Evolutionary conservation across 2,113 vertebrate species (phyloP).

Genomic region (Myxocyprinus asiaticus): DNA sequence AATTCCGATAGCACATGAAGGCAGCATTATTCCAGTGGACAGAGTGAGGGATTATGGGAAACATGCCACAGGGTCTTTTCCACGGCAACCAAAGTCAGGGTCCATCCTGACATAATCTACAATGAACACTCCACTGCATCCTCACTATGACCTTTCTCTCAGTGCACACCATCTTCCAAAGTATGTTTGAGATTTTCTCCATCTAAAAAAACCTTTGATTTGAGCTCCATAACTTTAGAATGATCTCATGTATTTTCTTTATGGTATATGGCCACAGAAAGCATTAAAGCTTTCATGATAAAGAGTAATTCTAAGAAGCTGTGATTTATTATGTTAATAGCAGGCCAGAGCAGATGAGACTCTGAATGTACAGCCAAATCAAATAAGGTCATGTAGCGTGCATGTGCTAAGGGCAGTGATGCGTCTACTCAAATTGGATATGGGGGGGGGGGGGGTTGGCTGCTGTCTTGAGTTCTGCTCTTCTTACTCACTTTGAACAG

Average conservation of each 20-base stretch:
- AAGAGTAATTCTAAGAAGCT: not conserved
- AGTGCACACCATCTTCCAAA: not conserved
- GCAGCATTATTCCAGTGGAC: too few species aligned
- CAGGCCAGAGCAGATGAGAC: constrained; percentile 34
- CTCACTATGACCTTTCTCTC: constrained; percentile 21
- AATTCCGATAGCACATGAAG: too few species aligned
- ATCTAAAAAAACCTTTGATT: constrained; percentile 8
- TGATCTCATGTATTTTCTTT: not conserved
- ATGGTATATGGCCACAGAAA: constrained; percentile 12
- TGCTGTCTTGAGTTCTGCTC: constrained; percentile 29
- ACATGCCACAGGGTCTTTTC: constrained; percentile 17
- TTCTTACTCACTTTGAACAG: constrained; percentile 63
- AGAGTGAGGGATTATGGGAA: constrained; percentile 14
- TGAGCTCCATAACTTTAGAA: not conserved
- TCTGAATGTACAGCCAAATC: constrained; percentile 55
- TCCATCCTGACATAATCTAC: constrained; percentile 27
- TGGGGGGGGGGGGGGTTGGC: constrained; percentile 36
- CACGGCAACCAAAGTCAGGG: not conserved
- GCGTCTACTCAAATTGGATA: constrained; percentile 62
- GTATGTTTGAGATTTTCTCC: not conserved
- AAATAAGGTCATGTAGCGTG: constrained; percentile 62
- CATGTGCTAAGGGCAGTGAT: constrained; percentile 60
- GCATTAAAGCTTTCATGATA: not conserved
- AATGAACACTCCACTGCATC: constrained; percentile 29
- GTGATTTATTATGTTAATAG: constrained; percentile 49